These are phyloP conservation scores for Lamellibrachia luymesi DNA, from an alignment of 1,140 invertebrate species.

Conservation along the genomic window DNA sequence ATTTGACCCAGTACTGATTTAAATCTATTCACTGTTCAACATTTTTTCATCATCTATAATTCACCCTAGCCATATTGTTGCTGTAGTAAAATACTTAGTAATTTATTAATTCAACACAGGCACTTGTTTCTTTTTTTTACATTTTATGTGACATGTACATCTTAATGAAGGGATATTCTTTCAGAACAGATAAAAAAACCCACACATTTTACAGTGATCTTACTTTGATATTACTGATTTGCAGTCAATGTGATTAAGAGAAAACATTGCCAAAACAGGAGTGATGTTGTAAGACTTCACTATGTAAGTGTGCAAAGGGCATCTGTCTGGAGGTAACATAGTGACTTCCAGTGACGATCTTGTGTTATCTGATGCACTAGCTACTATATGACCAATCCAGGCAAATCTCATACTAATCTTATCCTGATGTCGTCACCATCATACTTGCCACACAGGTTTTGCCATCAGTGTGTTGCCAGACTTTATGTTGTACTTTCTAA, in stretches of 20 bases:
- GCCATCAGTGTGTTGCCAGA: not conserved
- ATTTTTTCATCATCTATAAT: no score
- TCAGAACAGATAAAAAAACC: not conserved
- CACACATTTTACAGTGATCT: not conserved
- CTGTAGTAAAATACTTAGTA: no score
- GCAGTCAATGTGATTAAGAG: no score
- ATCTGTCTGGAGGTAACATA: not conserved
- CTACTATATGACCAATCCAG: not conserved
- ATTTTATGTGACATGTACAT: no score
- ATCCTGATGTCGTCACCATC: not conserved
- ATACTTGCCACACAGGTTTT: not conserved
- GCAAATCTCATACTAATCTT: not conserved
- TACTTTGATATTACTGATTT: no score
- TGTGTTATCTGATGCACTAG: not conserved
- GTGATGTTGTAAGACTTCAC: not conserved
- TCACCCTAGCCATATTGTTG: no score
- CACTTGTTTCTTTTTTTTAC: no score
- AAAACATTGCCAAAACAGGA: not conserved
- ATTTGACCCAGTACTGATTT: no score
- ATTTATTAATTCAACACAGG: no score
- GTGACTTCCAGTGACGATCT: no score
- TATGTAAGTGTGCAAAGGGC: not conserved
- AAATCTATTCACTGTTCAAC: no score
- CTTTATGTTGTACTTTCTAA: not conserved
- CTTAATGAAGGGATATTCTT: not conserved